A percentile compares a stretch with the other conserved stretches of the same genome.
Evolutionary conservation across 1,140 invertebrate genomes (phyloP).

Genomic region (Megalonaias nervosa): DNA sequence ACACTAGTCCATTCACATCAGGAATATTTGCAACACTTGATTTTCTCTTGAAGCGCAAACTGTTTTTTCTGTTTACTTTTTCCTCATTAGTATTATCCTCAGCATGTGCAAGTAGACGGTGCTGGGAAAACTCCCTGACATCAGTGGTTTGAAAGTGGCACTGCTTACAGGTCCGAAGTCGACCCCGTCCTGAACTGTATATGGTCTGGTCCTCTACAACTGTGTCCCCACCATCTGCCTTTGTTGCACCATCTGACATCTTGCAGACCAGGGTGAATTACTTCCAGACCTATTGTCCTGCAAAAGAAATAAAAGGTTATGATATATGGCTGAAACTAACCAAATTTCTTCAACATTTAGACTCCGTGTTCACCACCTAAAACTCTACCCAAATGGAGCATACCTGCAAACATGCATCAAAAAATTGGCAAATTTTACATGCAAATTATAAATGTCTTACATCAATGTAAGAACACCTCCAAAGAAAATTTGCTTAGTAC

Average conservation of each 20-base stretch:
- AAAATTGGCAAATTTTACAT: no score
- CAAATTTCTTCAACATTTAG: not conserved
- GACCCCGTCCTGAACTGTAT: conserved; percentile 31
- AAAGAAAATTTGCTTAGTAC: no score
- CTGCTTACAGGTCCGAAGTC: conserved; percentile 58
- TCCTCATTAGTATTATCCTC: conserved; percentile 42
- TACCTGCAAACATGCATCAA: not conserved
- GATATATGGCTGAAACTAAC: not conserved
- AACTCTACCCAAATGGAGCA: not conserved
- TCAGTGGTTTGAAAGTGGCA: conserved; percentile 60
- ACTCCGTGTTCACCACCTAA: not conserved
- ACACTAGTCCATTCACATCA: conserved; percentile 36
- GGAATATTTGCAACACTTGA: conserved; percentile 30
- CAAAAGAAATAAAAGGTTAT: conserved; percentile 10
- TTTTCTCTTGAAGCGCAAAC: conserved; percentile 21
- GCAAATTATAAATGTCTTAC: no score
- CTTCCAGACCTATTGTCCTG: conserved; percentile 32
- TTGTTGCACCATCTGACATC: conserved; percentile 40
- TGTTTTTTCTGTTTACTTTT: conserved; percentile 25
- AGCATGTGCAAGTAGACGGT: conserved; percentile 58
- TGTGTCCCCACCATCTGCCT: conserved; percentile 31
- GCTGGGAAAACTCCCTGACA: conserved; percentile 57
- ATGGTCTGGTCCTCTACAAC: conserved; percentile 7
- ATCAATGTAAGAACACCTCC: no score
- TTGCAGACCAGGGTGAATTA: conserved; percentile 10